phyloP scores from a whole-genome alignment of 2,113 vertebrate genomes.

The Ahaetulla prasina region DNA sequence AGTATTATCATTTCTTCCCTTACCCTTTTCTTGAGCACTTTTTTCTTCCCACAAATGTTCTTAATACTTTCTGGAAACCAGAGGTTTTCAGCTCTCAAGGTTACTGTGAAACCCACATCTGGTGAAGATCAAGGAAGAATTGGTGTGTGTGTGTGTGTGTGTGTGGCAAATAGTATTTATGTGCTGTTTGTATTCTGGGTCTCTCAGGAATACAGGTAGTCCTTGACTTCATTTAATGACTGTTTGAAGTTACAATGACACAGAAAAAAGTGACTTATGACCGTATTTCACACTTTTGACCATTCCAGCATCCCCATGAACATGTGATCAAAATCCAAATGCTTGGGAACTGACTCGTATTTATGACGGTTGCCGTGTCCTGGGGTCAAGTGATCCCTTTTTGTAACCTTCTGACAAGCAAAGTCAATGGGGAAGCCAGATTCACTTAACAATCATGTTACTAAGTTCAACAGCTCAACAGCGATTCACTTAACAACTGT shows the following conservation, averaged over 20 bases:
- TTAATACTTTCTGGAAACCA: constrained; percentile 24
- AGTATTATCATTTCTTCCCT: background rate
- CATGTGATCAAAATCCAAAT: background rate
- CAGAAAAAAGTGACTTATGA: background rate
- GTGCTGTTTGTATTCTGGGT: background rate
- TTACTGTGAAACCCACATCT: constrained; percentile 4
- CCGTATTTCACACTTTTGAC: background rate
- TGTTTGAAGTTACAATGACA: background rate
- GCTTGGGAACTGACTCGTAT: background rate
- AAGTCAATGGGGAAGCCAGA: background rate
- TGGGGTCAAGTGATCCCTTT: background rate
- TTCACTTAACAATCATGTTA: too few species aligned
- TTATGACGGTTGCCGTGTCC: background rate
- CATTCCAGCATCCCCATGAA: background rate
- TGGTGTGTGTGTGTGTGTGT: background rate
- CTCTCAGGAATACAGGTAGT: background rate
- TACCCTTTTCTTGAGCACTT: background rate
- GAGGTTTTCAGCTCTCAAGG: constrained; percentile 3
- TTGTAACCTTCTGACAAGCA: background rate
- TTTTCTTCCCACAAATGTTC: background rate
- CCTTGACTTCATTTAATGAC: background rate
- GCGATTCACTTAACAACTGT: too few species aligned
- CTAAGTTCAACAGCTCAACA: too few species aligned
- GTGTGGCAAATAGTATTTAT: background rate
- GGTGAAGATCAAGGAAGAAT: background rate